These are phyloP conservation scores for Cantharis rustica DNA, from an alignment of 2,888 invertebrate genomes.

Conservation along the genomic window DNA sequence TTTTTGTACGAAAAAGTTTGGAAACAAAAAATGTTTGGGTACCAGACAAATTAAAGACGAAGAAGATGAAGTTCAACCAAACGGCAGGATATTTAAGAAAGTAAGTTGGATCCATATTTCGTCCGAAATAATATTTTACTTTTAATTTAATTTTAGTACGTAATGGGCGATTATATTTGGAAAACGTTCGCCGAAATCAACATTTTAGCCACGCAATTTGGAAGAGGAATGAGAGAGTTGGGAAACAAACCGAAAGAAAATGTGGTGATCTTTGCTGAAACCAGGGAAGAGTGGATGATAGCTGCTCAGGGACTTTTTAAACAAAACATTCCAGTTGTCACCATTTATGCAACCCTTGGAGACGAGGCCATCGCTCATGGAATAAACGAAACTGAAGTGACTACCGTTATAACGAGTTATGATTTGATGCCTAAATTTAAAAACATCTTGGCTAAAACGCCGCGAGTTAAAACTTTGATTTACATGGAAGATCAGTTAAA, in stretches of 20 bases:
- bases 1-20: constrained; percentile 76
- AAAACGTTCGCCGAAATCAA: constrained; percentile 80
- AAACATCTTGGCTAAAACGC: constrained; percentile 72
- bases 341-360: constrained; percentile 95
- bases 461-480: constrained; percentile 77
- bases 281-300: constrained; percentile 97
- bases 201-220: constrained; percentile 75
- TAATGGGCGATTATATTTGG: constrained; percentile 94
- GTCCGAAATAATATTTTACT: no score
- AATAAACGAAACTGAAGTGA: constrained; percentile 95
- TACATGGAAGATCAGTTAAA: constrained; percentile 89
- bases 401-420: constrained; percentile 89
- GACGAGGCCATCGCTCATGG: constrained; percentile 97
- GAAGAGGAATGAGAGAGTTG: constrained; percentile 80
- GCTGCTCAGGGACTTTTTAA: constrained; percentile 96
- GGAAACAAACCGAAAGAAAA: constrained; percentile 76
- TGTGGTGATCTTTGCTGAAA: constrained; percentile 95
- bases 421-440: constrained; percentile 91
- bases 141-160: constrained; percentile 65
- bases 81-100: constrained; percentile 96
- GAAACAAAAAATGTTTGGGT: constrained; percentile 79
- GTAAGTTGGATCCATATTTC: constrained; percentile 52
- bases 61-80: constrained; percentile 92
- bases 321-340: constrained; percentile 93
- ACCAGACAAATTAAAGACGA: constrained; percentile 89